Percentiles rank a stretch among this genome's conserved stretches.
Evolutionary conservation across 2,797 vertebrate genomes (phyloP).

Genomic region (Clamator glandarius): DNA sequence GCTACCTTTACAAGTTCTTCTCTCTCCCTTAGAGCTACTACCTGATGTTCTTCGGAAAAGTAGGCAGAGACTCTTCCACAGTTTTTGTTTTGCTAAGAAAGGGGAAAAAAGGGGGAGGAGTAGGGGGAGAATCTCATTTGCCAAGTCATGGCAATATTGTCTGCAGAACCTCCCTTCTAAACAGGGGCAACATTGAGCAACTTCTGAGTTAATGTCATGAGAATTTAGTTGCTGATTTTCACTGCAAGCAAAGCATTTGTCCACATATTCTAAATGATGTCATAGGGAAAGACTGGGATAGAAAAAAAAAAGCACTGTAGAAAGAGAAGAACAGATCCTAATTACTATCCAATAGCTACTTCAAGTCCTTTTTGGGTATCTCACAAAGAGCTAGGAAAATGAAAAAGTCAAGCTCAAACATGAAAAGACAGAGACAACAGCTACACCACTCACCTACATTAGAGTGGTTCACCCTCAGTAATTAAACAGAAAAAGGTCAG

Average conservation of each 20-base stretch:
- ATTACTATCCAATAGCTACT: background rate
- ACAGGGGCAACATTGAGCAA: background rate
- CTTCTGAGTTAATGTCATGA: background rate
- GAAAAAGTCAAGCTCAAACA: background rate
- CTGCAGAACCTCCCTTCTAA: background rate
- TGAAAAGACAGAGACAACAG: background rate
- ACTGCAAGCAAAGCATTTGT: background rate
- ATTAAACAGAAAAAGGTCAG: background rate
- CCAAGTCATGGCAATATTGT: background rate
- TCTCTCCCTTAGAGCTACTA: background rate
- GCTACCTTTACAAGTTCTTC: background rate
- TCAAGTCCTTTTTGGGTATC: background rate
- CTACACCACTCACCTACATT: background rate
- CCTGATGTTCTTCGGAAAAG: background rate
- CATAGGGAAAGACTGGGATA: background rate
- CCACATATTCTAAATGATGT: background rate
- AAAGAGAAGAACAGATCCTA: background rate
- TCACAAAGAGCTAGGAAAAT: background rate
- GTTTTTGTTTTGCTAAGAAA: background rate
- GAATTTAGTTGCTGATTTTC: background rate
- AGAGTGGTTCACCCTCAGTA: background rate
- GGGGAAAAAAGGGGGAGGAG: accelerated
- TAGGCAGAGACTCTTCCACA: background rate
- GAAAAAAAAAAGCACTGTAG: background rate
- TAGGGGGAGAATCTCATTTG: background rate